Evolutionary conservation across 2,797 vertebrate genomes (phyloP).

Genomic region (Avahi laniger): DNA sequence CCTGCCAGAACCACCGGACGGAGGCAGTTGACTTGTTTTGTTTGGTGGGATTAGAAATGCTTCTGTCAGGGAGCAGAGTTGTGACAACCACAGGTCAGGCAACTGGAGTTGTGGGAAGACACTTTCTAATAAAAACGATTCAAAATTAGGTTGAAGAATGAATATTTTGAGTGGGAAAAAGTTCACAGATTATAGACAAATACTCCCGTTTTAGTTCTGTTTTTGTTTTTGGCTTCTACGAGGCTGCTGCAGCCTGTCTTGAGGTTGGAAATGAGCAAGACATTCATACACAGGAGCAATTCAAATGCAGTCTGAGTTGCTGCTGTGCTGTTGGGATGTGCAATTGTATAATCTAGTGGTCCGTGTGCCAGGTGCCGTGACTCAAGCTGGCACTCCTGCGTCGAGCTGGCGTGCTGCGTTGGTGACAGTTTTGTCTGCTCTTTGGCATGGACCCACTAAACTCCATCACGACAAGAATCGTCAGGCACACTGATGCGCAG

Average conservation of each 20-base stretch:
- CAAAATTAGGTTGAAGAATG: neutral
- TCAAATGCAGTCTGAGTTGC: fast-evolving
- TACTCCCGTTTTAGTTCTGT: no score
- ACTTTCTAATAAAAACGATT: neutral
- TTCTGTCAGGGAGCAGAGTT: neutral
- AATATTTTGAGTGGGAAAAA: neutral
- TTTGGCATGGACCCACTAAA: neutral
- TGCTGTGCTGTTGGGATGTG: fast-evolving
- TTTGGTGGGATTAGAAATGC: neutral
- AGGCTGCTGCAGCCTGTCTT: neutral
- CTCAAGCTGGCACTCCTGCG: fast-evolving
- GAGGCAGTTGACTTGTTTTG: fast-evolving
- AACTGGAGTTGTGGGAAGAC: neutral
- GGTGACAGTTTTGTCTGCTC: no score
- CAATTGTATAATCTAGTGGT: fast-evolving
- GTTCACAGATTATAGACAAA: neutral
- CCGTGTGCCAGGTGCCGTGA: fast-evolving
- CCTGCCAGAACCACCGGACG: fast-evolving
- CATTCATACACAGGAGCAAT: no score
- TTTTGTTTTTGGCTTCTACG: neutral
- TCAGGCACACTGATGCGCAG: no score
- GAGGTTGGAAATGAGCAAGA: neutral
- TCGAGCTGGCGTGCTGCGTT: neutral
- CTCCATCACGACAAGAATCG: no score
- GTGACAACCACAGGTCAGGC: neutral